Conservation (phyloP, 64 coral and sea anemone species). For the Montipora sp. region DNA sequence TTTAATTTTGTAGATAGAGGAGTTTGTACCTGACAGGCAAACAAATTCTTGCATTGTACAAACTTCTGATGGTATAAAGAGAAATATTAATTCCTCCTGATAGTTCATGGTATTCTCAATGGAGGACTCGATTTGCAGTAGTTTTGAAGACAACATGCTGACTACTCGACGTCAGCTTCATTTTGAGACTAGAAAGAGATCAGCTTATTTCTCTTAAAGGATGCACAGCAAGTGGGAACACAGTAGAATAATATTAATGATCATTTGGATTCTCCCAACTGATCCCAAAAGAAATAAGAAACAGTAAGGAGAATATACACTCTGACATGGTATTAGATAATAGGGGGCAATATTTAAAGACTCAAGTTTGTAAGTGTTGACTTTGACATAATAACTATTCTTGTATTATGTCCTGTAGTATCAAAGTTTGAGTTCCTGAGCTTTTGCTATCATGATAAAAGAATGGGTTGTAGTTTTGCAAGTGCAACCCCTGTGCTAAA, state of each 20-base stretch:
- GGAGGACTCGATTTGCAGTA: too few relatives aligned
- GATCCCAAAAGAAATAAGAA: neutral
- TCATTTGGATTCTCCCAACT: neutral
- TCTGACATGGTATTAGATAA: neutral
- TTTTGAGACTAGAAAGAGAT: neutral
- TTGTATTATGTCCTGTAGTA: too few relatives aligned
- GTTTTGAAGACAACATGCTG: too few relatives aligned
- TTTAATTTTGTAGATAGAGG: neutral
- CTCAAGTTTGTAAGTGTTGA: neutral
- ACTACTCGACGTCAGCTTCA: neutral
- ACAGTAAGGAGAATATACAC: neutral
- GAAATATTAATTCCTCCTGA: too few relatives aligned
- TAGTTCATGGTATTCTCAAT: too few relatives aligned
- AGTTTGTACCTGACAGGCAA: neutral
- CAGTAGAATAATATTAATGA: neutral
- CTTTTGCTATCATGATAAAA: neutral
- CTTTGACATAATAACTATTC: neutral
- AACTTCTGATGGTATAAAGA: neutral
- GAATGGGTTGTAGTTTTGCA: slow-evolving; percentile 9
- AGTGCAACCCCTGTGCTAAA: neutral
- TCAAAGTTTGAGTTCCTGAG: neutral
- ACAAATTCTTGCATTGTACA: neutral
- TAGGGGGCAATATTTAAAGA: neutral
- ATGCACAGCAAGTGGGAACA: neutral
- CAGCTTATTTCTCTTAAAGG: neutral